A percentile compares a stretch with the other conserved stretches of the same genome.
Conservation (phyloP, 2,113 vertebrate species). For the Polypterus bichir region DNA sequence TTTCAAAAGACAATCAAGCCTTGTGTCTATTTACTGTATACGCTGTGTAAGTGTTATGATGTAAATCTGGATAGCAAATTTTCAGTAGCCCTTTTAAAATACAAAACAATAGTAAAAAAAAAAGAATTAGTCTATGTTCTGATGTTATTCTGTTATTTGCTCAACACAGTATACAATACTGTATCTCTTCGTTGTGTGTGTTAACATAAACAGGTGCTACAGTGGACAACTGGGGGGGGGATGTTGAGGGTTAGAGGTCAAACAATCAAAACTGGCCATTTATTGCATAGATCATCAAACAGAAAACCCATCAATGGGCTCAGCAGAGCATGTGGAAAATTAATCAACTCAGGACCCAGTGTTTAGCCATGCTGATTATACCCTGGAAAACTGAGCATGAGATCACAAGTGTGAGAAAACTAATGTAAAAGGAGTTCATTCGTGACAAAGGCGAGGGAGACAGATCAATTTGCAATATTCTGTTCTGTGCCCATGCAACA, state of each 20-base stretch:
- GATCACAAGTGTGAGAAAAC: slow-evolving; percentile 47
- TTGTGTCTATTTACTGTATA: too few relatives aligned
- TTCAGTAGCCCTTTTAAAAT: slow-evolving; percentile 21
- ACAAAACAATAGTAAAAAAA: neutral
- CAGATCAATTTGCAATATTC: slow-evolving; percentile 97
- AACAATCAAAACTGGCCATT: slow-evolving; percentile 77
- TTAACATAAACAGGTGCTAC: slow-evolving; percentile 48
- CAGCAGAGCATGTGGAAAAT: slow-evolving; percentile 54
- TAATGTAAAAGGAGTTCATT: slow-evolving; percentile 57
- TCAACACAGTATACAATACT: slow-evolving; percentile 17
- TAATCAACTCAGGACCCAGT: slow-evolving; percentile 65
- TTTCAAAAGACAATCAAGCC: too few relatives aligned
- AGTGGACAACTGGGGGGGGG: slow-evolving; percentile 33
- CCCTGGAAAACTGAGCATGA: slow-evolving; percentile 40
- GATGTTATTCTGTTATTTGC: too few relatives aligned
- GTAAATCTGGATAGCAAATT: slow-evolving; percentile 10
- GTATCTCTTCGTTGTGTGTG: slow-evolving; percentile 14
- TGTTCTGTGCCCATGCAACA: slow-evolving; percentile 64
- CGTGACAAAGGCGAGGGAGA: slow-evolving; percentile 64
- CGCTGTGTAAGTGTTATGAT: too few relatives aligned
- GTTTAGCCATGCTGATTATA: slow-evolving; percentile 74
- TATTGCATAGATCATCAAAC: slow-evolving; percentile 80
- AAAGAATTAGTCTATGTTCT: too few relatives aligned
- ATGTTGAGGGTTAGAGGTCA: slow-evolving; percentile 55
- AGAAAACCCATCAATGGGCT: slow-evolving; percentile 65